Evolutionary conservation across 2,888 invertebrate species (phyloP), one percentile per base, ranked within the genome.

Genomic region (Homarus gammarus): DNA sequence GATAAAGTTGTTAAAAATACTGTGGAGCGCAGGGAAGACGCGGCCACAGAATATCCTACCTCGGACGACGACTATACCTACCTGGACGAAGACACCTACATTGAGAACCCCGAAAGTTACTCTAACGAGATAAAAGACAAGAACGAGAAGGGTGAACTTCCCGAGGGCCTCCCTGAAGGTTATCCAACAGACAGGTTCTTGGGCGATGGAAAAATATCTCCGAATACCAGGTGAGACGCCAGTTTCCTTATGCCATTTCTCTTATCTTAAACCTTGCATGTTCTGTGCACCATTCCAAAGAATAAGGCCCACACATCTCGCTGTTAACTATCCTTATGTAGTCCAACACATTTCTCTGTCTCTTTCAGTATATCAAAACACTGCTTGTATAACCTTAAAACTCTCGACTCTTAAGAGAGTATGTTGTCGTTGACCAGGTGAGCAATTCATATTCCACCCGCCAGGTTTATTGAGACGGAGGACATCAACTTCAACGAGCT

Each of bases 401-500:
- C n/a, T 64, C 64, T 6, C 64, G 12, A 12, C 2, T 5, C 12
- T 8, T 12, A 56, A 56, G 56, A 56, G 12, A 56, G 3, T 3
- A 56, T 49, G 49, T 0, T 49, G 49, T 49, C 8, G 10, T 12
- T 49, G 49, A 8, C 49, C 49, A 8, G 8, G 49, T 49, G 49
- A 49, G 15, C 8, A 12, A 49, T 49, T 12, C 8, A 49, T 49
- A 49, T 49, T 0, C 49, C 56, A 5, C 27, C 64, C 27, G 64
- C 12, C 90, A 91, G 91, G 64, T 91, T 91, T 38, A 87, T 91
- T 22, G 91, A 91, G 83, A 89, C 82, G n/a, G 91, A 91, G 38
- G 91, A 91, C 72, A 91, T 91, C 31, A 22, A 87, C 31, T 91
- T 91, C 61, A 33, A 70, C 0, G 56, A 51, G 36, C 72, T 91